Base-by-base conservation (phyloP, 1,140 invertebrate species). In the Achatina immaculata region DNA sequence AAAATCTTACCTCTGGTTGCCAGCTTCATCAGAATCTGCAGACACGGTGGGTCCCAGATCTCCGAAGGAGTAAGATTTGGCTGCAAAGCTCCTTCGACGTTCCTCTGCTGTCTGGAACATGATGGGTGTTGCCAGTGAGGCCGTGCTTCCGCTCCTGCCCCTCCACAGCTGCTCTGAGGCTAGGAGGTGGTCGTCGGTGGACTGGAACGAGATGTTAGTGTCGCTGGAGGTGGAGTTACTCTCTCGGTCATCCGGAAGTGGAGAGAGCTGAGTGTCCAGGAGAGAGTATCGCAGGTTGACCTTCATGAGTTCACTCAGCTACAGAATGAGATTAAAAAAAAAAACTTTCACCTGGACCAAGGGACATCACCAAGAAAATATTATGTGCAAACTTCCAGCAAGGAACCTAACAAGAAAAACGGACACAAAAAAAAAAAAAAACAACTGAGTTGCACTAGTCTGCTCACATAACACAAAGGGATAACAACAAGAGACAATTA, bases 61-160 rank as follows among this genome's bases (percentile, higher is more conserved):
- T 6, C 84, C 85, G 73, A 86, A 86, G 11, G 85, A 86, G 78
- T 86, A 86, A 21, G 85, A 86, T 58, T 86, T 86, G 14, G 84
- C 75, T 34, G 85, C 85, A 82, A 85, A 86, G 0, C 82, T 82
- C 42, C 83, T 78, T 31, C 82, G 21, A 24, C 65, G 79, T 38
- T 84, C 85, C 34, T 83, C 83, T 0, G 75, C 71, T 36, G 78
- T 69, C 40, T 42, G 58, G 28, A 43, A 48, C 14, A 78, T 66
- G 40, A 78, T 69, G 11, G 80, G 83, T 24, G 79, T 85, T 62
- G 83, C 78, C 16, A 85, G 71, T 42, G 85, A 86, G 2, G 82
- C 82, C 19, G 82, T 83, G 79, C 84, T 85, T 1, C 85, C 83
- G 76, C 85, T 86, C 28, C 83, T 81, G 19, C 82, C 84, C 45